A percentile compares a stretch with the other conserved stretches of the same genome.
These are phyloP conservation scores for Dicaeum eximium DNA, from an alignment of 2,113 vertebrate species.

Conservation along the genomic window DNA sequence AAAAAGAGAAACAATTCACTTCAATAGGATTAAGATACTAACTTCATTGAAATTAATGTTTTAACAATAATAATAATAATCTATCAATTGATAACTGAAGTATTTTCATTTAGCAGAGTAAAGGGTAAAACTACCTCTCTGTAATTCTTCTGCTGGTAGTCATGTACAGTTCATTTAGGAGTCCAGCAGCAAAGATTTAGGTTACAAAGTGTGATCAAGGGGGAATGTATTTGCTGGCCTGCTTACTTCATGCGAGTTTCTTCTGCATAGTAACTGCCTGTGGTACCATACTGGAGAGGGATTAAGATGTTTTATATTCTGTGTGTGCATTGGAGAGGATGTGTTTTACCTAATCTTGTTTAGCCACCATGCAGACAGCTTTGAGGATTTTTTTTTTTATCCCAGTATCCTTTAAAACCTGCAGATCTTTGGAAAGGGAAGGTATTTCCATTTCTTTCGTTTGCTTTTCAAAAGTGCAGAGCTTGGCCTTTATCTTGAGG, in stretches of 20 bases:
- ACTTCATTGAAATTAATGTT: neutral
- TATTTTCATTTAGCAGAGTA: neutral
- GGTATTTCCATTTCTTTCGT: conserved; percentile 77
- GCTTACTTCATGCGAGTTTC: neutral
- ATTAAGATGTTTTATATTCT: conserved; percentile 79
- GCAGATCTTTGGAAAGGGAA: conserved; percentile 68
- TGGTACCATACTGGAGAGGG: conserved; percentile 37
- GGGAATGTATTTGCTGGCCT: neutral
- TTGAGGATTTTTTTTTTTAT: conserved; percentile 75
- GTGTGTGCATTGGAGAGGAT: conserved; percentile 80
- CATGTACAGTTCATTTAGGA: neutral
- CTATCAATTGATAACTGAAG: neutral
- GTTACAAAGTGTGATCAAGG: neutral
- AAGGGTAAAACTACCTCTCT: neutral
- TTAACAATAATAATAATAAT: neutral
- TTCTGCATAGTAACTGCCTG: conserved; percentile 37
- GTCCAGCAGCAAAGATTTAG: neutral
- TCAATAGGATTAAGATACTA: neutral
- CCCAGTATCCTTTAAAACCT: conserved; percentile 71
- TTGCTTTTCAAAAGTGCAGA: conserved; percentile 54
- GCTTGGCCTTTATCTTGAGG: conserved; percentile 64
- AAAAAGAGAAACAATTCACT: neutral
- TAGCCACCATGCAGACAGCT: conserved; percentile 80
- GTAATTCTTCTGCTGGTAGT: neutral
- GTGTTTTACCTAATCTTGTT: conserved; percentile 85